Base-by-base conservation (phyloP, 2,888 invertebrate genomes). In the Glaucopsyche alexis region DNA sequence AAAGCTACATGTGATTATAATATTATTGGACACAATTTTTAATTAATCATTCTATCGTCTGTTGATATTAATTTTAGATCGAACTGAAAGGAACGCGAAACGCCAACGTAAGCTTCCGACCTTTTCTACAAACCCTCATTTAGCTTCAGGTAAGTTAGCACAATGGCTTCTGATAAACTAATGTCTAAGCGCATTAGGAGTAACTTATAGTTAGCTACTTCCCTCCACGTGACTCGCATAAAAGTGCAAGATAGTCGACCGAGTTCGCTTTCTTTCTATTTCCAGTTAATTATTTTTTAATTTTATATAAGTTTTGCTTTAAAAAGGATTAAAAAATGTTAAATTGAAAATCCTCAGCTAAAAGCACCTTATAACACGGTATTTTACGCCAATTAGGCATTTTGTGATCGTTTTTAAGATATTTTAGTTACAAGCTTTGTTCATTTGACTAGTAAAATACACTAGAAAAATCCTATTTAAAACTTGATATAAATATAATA, bases 101-200 rank as follows among this genome's bases (percentile, higher is more conserved):
- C 11, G 47, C 60, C 14, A 38, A 38, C 29, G 60, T 60, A 60
- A 60, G 60, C 60, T 60, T 60, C 60, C 60, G 38, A 60, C 60
- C 60, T 60, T 55, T 60, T 13, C 47, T 60, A 38, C 38, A 38
- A 60, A 60, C 60, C 60, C 29, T 60, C 29, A 19, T 60, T 60
- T 60, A 7, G 29, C 29, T 7, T 29, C 60, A 60, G 60, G 60
- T 60, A 29, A 60, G 60, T 60, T 38, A 60, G 60, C 29, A 11
- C n/a, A 42, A 66, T 42, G 42, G 16, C n/a, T 9, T 7, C n/a
- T 16, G 66, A 42, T 66, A 42, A 66, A 66, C 66, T 66, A 66
- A 66, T 66, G 66, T 66, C 42, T 66, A 66, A 66, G 66, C 66
- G 42, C 66, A 66, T 66, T 66, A 66, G 14, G 66, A 66, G 66